Percentiles rank a stretch among this genome's conserved stretches.
phyloP scores from a whole-genome alignment of 2,888 invertebrate species.

The Tipula confusa region DNA sequence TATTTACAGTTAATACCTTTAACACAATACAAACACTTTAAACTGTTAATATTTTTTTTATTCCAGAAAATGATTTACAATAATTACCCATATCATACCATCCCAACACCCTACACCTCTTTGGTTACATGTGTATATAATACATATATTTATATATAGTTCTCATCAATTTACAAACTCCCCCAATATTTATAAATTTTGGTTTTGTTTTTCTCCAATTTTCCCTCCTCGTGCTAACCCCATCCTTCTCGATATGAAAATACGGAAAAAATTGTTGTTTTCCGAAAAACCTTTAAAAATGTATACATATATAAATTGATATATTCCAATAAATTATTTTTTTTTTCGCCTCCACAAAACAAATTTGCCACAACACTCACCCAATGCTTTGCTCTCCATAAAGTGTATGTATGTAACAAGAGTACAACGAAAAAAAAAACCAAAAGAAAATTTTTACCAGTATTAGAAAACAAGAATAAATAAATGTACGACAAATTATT shows the following conservation, averaged over 20 bases:
- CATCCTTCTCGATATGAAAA: background rate
- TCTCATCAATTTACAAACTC: background rate
- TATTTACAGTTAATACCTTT: background rate
- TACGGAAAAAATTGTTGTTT: background rate
- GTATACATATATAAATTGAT: background rate
- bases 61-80: background rate
- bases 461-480: background rate
- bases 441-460: background rate
- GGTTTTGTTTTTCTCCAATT: background rate
- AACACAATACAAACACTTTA: background rate
- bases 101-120: background rate
- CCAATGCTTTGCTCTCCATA: background rate
- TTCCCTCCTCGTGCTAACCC: background rate
- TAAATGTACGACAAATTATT: constrained; percentile 20
- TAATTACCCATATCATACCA: background rate
- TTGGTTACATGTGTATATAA: too few relatives aligned
- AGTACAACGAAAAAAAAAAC: background rate
- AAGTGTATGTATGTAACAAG: background rate
- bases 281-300: background rate
- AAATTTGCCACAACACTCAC: background rate
- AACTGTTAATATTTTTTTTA: background rate
- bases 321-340: background rate
- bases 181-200: background rate
- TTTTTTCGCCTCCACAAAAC: background rate
- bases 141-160: background rate